Percentiles rank a stretch among this genome's conserved stretches.
Evolutionary conservation across 2,888 invertebrate genomes (phyloP).

Genomic region (Hemicrepidius hirtus): DNA sequence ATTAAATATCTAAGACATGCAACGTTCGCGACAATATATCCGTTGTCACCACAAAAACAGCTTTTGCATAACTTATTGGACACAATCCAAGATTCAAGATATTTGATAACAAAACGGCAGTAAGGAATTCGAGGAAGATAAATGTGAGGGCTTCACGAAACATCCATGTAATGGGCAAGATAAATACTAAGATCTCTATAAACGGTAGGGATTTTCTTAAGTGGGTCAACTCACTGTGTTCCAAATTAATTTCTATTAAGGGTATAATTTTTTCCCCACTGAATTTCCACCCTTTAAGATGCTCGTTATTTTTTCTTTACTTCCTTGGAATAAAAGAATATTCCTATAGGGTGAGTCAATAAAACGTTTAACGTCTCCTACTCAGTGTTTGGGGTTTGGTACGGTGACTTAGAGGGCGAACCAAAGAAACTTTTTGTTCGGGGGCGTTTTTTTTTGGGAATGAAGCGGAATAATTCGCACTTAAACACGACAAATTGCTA

Average conservation of each 20-base stretch:
- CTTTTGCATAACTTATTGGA: conserved; percentile 41
- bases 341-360: no score
- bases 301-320: background rate
- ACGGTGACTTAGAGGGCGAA: no score
- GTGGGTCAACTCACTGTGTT: conserved; percentile 23
- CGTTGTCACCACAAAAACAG: conserved; percentile 62
- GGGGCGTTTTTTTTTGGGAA: no score
- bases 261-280: background rate
- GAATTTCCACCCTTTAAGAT: background rate
- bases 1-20: conserved; percentile 49
- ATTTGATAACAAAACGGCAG: conserved; percentile 31
- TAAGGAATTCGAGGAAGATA: conserved; percentile 21
- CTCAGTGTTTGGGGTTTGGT: no score
- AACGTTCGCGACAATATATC: conserved; percentile 44
- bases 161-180: conserved; percentile 27
- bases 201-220: conserved; percentile 23
- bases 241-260: conserved; percentile 28
- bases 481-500: conserved; percentile 10
- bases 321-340: no score
- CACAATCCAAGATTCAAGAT: conserved; percentile 31
- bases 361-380: no score
- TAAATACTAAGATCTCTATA: conserved; percentile 25
- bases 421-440: no score
- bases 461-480: background rate
- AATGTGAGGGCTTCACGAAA: conserved; percentile 34